Conservation (phyloP, 2,888 invertebrate species). For the Nezara viridula region DNA sequence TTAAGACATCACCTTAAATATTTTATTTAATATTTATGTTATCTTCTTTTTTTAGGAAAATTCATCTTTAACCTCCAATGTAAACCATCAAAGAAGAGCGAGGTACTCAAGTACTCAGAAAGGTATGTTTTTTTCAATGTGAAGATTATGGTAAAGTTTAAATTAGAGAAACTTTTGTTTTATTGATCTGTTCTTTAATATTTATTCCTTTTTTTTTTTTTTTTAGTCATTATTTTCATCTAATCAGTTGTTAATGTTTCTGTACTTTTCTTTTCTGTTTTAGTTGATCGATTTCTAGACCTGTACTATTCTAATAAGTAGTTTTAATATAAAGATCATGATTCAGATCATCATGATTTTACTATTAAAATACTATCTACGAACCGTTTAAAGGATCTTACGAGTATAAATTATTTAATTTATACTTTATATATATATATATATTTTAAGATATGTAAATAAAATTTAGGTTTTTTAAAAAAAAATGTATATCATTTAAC, state of each 20-base stretch:
- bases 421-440: slow-evolving; percentile 13
- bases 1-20: neutral
- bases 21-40: neutral
- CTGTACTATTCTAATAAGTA: slow-evolving; percentile 61
- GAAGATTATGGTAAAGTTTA: neutral
- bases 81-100: slow-evolving; percentile 60
- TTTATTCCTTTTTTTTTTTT: slow-evolving; percentile 28
- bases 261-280: slow-evolving; percentile 58
- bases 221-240: slow-evolving; percentile 40
- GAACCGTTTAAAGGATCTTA: neutral
- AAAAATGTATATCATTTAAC: slow-evolving; percentile 22
- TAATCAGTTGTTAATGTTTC: slow-evolving; percentile 3
- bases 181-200: neutral
- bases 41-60: slow-evolving; percentile 57
- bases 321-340: neutral
- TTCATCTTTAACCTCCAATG: slow-evolving; percentile 58
- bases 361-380: neutral
- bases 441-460: slow-evolving; percentile 9
- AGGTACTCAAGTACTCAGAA: slow-evolving; percentile 61
- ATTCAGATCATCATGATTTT: neutral
- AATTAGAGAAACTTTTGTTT: slow-evolving; percentile 3
- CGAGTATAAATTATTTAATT: neutral
- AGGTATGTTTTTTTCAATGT: slow-evolving; percentile 49
- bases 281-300: slow-evolving; percentile 63
- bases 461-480: slow-evolving; percentile 39